A percentile compares a stretch with the other conserved stretches of the same genome.
Evolutionary conservation across 2,113 vertebrate species (phyloP).

Genomic region (Pluvialis apricaria): DNA sequence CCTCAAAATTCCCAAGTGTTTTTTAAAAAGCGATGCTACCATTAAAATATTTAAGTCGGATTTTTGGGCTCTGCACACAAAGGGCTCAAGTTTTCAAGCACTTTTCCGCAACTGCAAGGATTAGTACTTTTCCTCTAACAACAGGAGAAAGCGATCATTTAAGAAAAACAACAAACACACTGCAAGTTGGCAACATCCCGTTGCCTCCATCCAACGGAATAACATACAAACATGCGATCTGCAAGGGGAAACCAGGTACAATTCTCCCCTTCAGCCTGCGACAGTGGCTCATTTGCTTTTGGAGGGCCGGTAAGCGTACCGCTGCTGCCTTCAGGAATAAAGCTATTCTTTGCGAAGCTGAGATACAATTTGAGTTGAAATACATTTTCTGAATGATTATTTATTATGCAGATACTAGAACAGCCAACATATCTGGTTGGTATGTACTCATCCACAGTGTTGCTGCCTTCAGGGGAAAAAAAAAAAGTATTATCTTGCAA

Average conservation of each 20-base stretch:
- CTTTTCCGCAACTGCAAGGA: not conserved
- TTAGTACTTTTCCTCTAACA: not conserved
- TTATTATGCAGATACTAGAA: not conserved
- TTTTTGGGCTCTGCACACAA: not conserved
- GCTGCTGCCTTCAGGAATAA: not conserved
- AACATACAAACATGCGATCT: not conserved
- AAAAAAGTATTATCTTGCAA: not conserved
- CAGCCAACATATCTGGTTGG: not conserved
- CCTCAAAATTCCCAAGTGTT: not conserved
- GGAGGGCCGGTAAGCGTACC: not conserved
- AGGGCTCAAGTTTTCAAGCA: not conserved
- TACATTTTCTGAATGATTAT: not conserved
- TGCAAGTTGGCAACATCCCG: not conserved
- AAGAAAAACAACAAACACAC: not conserved
- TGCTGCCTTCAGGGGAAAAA: not conserved
- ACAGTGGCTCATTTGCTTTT: not conserved
- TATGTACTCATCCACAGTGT: fast-evolving
- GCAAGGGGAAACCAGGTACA: not conserved
- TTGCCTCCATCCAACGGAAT: not conserved
- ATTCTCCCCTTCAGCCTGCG: not conserved
- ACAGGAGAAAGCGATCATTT: not conserved
- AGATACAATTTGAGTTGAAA: not conserved
- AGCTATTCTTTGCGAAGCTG: not conserved
- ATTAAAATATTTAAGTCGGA: not conserved
- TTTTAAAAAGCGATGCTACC: not conserved